Percentiles rank a stretch among this genome's conserved stretches.
These are phyloP conservation scores for Lutraria lutraria DNA, from an alignment of 2,888 invertebrate species.

Conservation along the genomic window DNA sequence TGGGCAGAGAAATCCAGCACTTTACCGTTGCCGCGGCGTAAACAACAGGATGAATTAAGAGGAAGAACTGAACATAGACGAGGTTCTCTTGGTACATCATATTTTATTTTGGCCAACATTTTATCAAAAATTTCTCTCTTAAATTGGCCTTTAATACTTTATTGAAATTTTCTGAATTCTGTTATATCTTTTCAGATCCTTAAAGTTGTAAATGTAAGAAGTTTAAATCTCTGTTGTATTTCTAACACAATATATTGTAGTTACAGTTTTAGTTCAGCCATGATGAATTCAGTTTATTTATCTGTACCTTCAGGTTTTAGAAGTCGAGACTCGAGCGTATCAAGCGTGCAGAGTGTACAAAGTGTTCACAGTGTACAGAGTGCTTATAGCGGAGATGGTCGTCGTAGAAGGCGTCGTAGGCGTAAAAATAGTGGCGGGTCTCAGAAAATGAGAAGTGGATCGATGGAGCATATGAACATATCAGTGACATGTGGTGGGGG, in stretches of 20 bases:
- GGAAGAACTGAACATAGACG: conserved; percentile 54
- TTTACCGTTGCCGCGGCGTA: conserved; percentile 55
- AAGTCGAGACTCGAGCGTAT: conserved; percentile 76
- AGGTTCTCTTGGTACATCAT: conserved; percentile 59
- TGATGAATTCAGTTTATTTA: neutral
- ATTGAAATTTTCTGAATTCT: neutral
- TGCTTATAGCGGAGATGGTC: conserved; percentile 65
- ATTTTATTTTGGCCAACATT: conserved; percentile 14
- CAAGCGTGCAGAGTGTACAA: conserved; percentile 73
- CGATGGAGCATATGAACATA: conserved; percentile 65
- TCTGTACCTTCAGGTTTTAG: conserved; percentile 56
- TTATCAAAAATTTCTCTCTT: neutral
- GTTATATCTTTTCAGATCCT: too few relatives aligned
- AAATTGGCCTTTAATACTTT: neutral
- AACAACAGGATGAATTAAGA: conserved; percentile 50
- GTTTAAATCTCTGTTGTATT: neutral
- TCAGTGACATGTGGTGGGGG: conserved; percentile 62
- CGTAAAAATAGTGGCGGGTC: conserved; percentile 61
- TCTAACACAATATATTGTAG: neutral
- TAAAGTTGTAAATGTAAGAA: neutral
- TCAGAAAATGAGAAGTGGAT: conserved; percentile 52
- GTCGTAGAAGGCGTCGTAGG: conserved; percentile 61
- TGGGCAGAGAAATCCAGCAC: conserved; percentile 64
- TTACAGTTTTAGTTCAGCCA: neutral
- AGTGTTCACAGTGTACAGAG: conserved; percentile 72